These are phyloP conservation scores for Acipenser ruthenus DNA, from an alignment of 2,797 vertebrate genomes.

Conservation along the genomic window DNA sequence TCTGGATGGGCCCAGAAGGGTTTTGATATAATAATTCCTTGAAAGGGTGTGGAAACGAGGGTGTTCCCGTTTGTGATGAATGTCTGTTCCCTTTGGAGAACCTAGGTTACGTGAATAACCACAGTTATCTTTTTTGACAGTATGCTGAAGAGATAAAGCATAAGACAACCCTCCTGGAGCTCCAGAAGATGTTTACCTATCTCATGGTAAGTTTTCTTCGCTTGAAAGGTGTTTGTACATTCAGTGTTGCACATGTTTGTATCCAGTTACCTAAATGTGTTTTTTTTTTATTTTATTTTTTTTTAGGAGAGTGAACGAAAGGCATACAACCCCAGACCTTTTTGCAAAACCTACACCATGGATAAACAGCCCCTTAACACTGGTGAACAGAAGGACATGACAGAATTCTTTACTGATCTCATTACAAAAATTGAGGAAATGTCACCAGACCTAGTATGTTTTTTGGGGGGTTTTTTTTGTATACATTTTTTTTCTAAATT, in stretches of 20 bases:
- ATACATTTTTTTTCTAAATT: too few relatives aligned
- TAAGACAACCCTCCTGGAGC: constrained; percentile 91
- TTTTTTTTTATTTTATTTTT: neutral
- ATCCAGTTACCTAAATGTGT: neutral
- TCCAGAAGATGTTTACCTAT: constrained; percentile 98
- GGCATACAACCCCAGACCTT: constrained; percentile 91
- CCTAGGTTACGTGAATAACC: too few relatives aligned
- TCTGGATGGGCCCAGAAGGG: too few relatives aligned
- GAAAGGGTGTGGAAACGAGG: too few relatives aligned
- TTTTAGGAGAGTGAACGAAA: constrained; percentile 92
- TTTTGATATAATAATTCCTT: too few relatives aligned
- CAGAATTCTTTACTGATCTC: constrained; percentile 96
- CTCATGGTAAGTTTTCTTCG: constrained; percentile 76
- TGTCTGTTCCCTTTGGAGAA: too few relatives aligned
- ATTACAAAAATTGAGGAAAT: constrained; percentile 99
- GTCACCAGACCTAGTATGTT: constrained; percentile 86
- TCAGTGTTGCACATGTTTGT: neutral
- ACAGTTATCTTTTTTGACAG: constrained; percentile 42
- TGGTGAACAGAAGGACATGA: constrained; percentile 98
- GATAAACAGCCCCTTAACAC: constrained; percentile 97
- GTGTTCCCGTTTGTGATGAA: too few relatives aligned
- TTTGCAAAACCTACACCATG: constrained; percentile 98
- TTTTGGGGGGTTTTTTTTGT: too few relatives aligned
- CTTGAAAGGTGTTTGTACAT: neutral
- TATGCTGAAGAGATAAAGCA: constrained; percentile 97